Conservation (phyloP, 2,113 vertebrate genomes). For the Hystrix brachyura region DNA sequence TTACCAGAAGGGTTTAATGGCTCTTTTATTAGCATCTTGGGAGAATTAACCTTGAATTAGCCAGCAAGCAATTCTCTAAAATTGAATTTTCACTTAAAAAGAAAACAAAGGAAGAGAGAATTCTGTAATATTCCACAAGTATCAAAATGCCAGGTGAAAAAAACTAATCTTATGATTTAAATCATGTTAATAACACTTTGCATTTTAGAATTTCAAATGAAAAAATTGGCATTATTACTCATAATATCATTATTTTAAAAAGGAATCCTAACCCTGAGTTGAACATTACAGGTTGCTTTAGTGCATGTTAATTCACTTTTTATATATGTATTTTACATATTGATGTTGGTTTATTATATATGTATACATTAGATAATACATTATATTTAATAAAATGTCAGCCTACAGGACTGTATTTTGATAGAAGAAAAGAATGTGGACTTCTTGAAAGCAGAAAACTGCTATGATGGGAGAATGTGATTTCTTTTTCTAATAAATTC, state of each 20-base stretch:
- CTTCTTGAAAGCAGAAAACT: background rate
- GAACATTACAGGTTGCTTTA: background rate
- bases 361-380: background rate
- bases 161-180: slow-evolving; percentile 32
- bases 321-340: background rate
- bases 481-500: slow-evolving; percentile 47
- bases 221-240: background rate
- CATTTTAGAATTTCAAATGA: slow-evolving; percentile 46
- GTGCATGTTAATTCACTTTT: background rate
- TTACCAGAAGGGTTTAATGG: background rate
- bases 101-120: slow-evolving; percentile 3
- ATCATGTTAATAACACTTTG: slow-evolving; percentile 5
- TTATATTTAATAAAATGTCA: background rate
- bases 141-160: slow-evolving; percentile 22
- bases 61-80: slow-evolving; percentile 10
- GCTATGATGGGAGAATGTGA: background rate
- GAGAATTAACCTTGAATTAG: background rate
- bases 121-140: background rate
- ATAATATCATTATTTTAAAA: background rate
- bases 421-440: background rate
- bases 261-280: background rate
- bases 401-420: background rate
- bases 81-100: slow-evolving; percentile 45
- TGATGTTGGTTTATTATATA: background rate
- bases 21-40: background rate